Conservation (phyloP, 2,888 invertebrate genomes). For the Azorinus chamasolen region DNA sequence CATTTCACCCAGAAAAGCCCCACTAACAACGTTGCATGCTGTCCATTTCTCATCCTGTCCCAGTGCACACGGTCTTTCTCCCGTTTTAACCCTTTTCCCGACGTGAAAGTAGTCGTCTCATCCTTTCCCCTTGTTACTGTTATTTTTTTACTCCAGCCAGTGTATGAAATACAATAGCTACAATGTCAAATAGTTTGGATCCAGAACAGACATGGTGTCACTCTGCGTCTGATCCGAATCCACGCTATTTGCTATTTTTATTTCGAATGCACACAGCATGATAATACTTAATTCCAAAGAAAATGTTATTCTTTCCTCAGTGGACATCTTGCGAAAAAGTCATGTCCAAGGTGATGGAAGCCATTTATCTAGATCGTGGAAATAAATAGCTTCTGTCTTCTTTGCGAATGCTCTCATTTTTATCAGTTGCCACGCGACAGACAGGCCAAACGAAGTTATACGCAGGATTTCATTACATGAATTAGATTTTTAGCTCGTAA, state of each 20-base stretch:
- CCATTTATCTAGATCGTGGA: conserved; percentile 56
- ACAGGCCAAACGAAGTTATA: conserved; percentile 16
- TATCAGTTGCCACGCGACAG: conserved; percentile 52
- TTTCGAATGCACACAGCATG: too few species aligned
- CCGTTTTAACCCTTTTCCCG: too few species aligned
- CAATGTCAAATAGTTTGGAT: too few species aligned
- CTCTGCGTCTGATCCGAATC: too few species aligned
- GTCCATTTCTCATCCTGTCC: conserved; percentile 36
- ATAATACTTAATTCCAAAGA: conserved; percentile 61
- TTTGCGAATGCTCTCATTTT: conserved; percentile 56
- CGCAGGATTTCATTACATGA: conserved; percentile 27
- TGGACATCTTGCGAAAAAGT: conserved; percentile 53
- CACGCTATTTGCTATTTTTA: too few species aligned
- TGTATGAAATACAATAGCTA: too few species aligned
- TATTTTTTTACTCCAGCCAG: too few species aligned
- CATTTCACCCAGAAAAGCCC: too few species aligned
- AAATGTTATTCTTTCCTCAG: conserved; percentile 57
- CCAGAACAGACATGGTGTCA: too few species aligned
- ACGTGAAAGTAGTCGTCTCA: too few species aligned
- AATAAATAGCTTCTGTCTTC: conserved; percentile 60
- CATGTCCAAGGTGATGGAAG: conserved; percentile 62
- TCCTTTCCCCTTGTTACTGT: too few species aligned
- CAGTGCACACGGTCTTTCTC: conserved; percentile 23
- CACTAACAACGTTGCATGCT: conserved; percentile 2
- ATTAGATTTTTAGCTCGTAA: conserved; percentile 16